phyloP scores from a whole-genome alignment of 2,888 invertebrate species.

The Eumacrocentrus americanus region DNA sequence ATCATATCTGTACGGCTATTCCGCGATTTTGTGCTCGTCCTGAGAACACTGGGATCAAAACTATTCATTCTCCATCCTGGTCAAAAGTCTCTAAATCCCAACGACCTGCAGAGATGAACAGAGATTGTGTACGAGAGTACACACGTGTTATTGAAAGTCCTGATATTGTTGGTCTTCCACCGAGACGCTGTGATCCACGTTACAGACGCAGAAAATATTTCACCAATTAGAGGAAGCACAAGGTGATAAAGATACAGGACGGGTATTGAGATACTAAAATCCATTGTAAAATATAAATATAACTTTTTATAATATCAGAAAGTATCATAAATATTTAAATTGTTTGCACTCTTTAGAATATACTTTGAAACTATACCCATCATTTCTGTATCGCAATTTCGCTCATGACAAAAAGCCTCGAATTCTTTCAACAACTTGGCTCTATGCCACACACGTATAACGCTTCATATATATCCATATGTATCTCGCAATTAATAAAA shows the following conservation, averaged over 20 bases:
- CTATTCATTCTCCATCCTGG: no score
- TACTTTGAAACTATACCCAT: conserved; percentile 7
- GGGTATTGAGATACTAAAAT: background rate
- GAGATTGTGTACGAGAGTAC: background rate
- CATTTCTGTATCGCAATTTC: background rate
- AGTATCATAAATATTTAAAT: conserved; percentile 50
- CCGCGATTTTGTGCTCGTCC: conserved; percentile 20
- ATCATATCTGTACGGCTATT: background rate
- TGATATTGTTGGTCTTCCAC: background rate
- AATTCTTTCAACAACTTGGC: background rate
- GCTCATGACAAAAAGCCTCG: background rate
- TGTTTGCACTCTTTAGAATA: conserved; percentile 2
- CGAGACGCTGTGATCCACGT: conserved; percentile 3
- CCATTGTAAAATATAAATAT: conserved; percentile 51
- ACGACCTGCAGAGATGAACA: background rate
- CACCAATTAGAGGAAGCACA: conserved; percentile 14
- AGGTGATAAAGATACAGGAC: conserved; percentile 19
- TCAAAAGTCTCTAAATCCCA: background rate
- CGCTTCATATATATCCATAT: background rate
- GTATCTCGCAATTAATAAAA: background rate
- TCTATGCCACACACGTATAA: background rate
- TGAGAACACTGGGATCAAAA: no score
- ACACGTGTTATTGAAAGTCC: background rate
- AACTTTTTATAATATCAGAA: conserved; percentile 52
- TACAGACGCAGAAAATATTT: conserved; percentile 22